Evolutionary conservation across 2,113 vertebrate genomes (phyloP).

Genomic region (Cryptoleucopteryx plumbea): DNA sequence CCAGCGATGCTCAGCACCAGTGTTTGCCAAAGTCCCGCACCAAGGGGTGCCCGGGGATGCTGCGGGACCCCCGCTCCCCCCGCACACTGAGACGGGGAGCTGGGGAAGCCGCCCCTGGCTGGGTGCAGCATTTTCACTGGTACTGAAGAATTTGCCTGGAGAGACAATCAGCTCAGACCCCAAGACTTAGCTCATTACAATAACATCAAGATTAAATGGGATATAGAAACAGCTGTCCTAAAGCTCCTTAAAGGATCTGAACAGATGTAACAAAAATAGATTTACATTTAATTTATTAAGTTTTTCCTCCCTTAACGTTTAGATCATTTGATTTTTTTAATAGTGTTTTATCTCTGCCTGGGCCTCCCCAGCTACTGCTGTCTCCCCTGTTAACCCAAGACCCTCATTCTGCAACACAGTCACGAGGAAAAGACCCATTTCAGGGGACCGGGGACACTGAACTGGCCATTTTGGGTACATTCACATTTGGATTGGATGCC

Average conservation of each 20-base stretch:
- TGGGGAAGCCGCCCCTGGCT: not conserved
- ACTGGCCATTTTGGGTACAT: not conserved
- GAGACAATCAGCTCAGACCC: constrained; percentile 40
- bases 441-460: not conserved
- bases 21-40: fast-evolving
- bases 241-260: constrained; percentile 62
- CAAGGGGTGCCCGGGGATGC: fast-evolving
- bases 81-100: fast-evolving
- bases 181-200: constrained; percentile 47
- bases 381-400: not conserved
- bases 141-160: not conserved
- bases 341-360: not conserved
- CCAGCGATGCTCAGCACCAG: fast-evolving
- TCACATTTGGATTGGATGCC: not conserved
- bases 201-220: constrained; percentile 64
- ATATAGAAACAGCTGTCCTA: constrained; percentile 63
- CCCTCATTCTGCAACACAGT: not conserved
- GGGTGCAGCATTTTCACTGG: not conserved
- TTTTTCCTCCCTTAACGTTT: constrained; percentile 41
- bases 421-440: not conserved
- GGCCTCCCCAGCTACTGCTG: not conserved
- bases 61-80: fast-evolving
- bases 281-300: constrained; percentile 60
- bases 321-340: not conserved
- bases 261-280: constrained; percentile 67